A percentile compares a stretch with the other conserved stretches of the same genome.
These are phyloP conservation scores for Tetramorium simillimum DNA, from an alignment of 1,140 invertebrate genomes.

Conservation along the genomic window DNA sequence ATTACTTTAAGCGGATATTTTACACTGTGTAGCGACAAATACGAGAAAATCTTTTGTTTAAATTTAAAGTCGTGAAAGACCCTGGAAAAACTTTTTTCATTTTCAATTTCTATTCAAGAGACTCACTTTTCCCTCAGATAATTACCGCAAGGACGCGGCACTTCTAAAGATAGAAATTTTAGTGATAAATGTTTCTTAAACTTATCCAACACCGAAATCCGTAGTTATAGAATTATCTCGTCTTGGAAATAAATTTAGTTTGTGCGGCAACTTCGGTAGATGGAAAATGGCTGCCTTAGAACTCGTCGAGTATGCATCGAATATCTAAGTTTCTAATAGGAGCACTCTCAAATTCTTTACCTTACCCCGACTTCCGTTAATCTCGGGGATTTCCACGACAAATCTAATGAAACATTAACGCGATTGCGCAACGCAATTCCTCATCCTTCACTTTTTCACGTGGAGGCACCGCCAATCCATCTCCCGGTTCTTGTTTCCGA, in stretches of 20 bases:
- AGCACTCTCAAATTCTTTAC: not conserved
- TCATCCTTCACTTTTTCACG: not conserved
- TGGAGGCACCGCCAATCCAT: not conserved
- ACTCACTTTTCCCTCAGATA: not conserved
- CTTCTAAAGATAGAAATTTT: constrained; percentile 29
- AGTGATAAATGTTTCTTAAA: constrained; percentile 41
- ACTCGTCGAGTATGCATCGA: not conserved
- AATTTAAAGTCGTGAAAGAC: not conserved
- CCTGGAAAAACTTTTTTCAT: not conserved
- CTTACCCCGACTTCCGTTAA: not conserved
- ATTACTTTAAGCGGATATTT: not conserved
- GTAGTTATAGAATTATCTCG: constrained; percentile 14
- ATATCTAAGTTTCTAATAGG: constrained; percentile 9
- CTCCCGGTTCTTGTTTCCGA: not conserved
- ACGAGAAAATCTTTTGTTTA: not conserved
- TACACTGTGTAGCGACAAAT: not conserved
- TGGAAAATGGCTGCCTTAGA: not conserved
- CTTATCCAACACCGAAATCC: constrained; percentile 8
- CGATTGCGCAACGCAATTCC: not conserved
- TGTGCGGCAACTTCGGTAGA: constrained; percentile 13
- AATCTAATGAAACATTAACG: not conserved
- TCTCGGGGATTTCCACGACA: not conserved
- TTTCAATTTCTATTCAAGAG: not conserved
- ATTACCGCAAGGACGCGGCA: not conserved
- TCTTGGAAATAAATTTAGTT: constrained; percentile 43